Percentiles rank a stretch among this genome's conserved stretches.
phyloP scores from a whole-genome alignment of 1,140 invertebrate genomes.

The Orius insidiosus region DNA sequence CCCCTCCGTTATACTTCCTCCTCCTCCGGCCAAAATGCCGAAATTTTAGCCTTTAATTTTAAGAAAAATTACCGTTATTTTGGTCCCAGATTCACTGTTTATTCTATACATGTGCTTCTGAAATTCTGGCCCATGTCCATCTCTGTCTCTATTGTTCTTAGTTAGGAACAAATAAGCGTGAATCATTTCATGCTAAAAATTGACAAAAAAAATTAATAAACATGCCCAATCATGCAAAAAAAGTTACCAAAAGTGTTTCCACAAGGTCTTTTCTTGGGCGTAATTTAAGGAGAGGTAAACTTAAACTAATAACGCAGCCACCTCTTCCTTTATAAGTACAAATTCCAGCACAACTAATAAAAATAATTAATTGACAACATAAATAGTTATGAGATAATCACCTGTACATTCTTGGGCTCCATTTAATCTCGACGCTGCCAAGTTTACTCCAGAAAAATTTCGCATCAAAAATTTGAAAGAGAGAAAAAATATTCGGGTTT shows the following conservation, averaged over 20 bases:
- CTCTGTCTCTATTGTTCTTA: too few relatives aligned
- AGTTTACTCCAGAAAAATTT: conserved; percentile 71
- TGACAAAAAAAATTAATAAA: conserved; percentile 29
- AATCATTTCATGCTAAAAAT: too few relatives aligned
- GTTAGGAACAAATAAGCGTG: too few relatives aligned
- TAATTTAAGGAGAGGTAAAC: conserved; percentile 76
- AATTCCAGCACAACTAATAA: conserved; percentile 54
- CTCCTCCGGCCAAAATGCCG: too few relatives aligned
- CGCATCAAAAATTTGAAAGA: too few relatives aligned
- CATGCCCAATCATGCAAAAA: conserved; percentile 7
- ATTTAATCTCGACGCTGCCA: conserved; percentile 64
- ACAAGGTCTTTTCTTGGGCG: conserved; percentile 83
- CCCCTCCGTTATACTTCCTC: too few relatives aligned
- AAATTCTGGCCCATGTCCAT: conserved; percentile 91
- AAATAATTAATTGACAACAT: conserved; percentile 15
- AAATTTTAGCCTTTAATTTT: too few relatives aligned
- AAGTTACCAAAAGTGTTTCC: conserved; percentile 71
- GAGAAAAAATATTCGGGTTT: too few relatives aligned
- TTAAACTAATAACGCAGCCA: too few relatives aligned
- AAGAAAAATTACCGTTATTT: conserved; percentile 52
- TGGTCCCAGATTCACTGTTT: conserved; percentile 69
- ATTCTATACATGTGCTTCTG: conserved; percentile 85
- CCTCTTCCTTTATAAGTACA: conserved; percentile 60
- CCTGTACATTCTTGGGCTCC: conserved; percentile 89
- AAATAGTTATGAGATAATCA: too few relatives aligned